Base-by-base conservation (phyloP, 37 sponge, comb jelly and placozoan species). In the Agelas oroides region DNA sequence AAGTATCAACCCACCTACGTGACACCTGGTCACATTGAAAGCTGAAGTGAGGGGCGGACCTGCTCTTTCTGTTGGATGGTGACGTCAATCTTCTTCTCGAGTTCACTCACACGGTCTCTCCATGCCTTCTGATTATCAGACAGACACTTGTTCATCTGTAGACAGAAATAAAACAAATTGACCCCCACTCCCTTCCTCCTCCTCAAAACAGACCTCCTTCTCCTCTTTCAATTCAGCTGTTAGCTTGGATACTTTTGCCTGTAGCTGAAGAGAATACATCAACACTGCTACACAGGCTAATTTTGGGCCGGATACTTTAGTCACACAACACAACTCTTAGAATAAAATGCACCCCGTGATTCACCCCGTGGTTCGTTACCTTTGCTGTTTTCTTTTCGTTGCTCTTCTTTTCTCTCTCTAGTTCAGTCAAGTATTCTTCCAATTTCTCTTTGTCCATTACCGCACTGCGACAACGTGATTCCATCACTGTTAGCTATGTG, bases 91-190 rank as follows among this genome's bases (percentile, higher is more conserved):
- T 85, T 90, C 34, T 80, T 78, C 81, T 96, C 96, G 30, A 96
- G 73, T 0, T 21, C 35, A 11, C 23, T 65, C 3, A 90, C 74
- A 27, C 88, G 62, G 36, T 89, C 89, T 67, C 65, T 89, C 90
- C 90, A 93, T 27, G 68, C 65, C 72, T 78, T 65, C 78, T 94
- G 94, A 35, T 94, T 90, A 28, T 86, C 91, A 5, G 86, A 85
- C 62, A 96, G 70, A 78, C 90, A 96, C 63, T 92, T 94, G 78
- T 95, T 96, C 72, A 96, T 54, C 95, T 96, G 46, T 14, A 53
- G 46, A 72, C 5, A 58, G 55, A 37, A 5, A 31, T 55, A 38
- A 6, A 81, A 38, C 2, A 46, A 46, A 8, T 3, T 46, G 6
- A 46, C 8, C 8, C 46, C 46, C 46, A 3, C 3, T 1, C n/a